phyloP scores from a whole-genome alignment of 2,888 invertebrate species.

The Zele albiditarsus region DNA sequence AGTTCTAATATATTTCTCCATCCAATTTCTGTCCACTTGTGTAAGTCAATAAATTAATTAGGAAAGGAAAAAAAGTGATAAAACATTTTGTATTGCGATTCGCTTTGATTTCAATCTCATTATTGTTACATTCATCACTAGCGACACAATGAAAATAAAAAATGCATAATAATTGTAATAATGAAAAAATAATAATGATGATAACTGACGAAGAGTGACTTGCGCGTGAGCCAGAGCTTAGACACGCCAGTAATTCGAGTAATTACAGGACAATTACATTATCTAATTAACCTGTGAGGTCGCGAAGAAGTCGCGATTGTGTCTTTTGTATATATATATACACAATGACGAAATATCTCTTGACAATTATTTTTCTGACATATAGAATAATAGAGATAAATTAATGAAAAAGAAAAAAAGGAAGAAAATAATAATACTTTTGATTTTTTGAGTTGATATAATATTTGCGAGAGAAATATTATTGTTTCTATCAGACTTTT shows the following conservation, averaged over 20 bases:
- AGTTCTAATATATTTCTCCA: no score
- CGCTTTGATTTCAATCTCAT: no score
- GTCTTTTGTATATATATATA: slow-evolving; percentile 51
- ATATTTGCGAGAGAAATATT: no score
- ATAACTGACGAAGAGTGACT: slow-evolving; percentile 18
- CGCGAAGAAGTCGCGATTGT: slow-evolving; percentile 66
- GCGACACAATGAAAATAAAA: background rate
- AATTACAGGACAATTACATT: slow-evolving; percentile 71
- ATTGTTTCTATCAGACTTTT: no score
- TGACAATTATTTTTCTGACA: slow-evolving; percentile 33
- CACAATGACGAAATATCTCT: slow-evolving; percentile 62
- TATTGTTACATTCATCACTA: background rate
- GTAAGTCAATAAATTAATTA: no score
- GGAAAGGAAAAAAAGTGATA: no score
- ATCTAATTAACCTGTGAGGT: slow-evolving; percentile 71
- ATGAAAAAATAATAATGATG: slow-evolving; percentile 7
- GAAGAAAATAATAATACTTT: background rate
- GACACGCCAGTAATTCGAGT: slow-evolving; percentile 67
- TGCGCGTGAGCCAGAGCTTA: slow-evolving; percentile 53
- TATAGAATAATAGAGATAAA: slow-evolving; percentile 39
- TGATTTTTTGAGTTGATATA: no score
- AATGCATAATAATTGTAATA: slow-evolving; percentile 5
- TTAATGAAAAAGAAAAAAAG: slow-evolving; percentile 13
- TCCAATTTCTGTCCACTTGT: no score
- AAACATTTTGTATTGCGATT: no score